Conservation (phyloP, 2,113 vertebrate species). For the Vimba vimba region DNA sequence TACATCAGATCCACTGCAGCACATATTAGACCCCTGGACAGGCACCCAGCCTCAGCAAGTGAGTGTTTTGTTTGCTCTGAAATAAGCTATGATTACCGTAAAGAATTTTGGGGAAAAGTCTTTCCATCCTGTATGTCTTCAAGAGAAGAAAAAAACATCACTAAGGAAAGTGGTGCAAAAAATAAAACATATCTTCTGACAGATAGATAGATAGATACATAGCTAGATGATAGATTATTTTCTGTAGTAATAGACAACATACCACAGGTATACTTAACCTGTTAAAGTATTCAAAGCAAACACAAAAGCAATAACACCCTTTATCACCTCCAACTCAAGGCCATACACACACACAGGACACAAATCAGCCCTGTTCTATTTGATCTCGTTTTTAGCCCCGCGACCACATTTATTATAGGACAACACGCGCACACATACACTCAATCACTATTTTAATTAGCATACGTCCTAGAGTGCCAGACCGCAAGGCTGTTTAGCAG, state of each 20-base stretch:
- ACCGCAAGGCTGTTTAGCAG: slow-evolving; percentile 64
- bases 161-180: neutral
- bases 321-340: slow-evolving; percentile 9
- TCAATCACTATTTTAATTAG: slow-evolving; percentile 65
- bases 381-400: neutral
- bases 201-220: too few species aligned
- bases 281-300: neutral
- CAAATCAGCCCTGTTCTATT: neutral
- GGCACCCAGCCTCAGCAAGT: neutral
- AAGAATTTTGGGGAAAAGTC: too few species aligned
- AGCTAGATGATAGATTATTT: too few species aligned
- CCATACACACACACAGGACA: neutral
- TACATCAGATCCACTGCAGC: slow-evolving; percentile 11
- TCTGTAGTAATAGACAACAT: neutral
- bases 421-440: slow-evolving; percentile 4
- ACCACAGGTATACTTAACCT: neutral
- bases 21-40: neutral
- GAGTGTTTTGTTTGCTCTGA: neutral
- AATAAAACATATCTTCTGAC: too few species aligned
- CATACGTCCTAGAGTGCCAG: slow-evolving; percentile 66
- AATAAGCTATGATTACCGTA: neutral
- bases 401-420: slow-evolving; percentile 10
- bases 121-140: neutral
- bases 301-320: neutral
- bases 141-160: neutral